phyloP scores from a whole-genome alignment of 2,797 vertebrate species.

The Apogon talboti region DNA sequence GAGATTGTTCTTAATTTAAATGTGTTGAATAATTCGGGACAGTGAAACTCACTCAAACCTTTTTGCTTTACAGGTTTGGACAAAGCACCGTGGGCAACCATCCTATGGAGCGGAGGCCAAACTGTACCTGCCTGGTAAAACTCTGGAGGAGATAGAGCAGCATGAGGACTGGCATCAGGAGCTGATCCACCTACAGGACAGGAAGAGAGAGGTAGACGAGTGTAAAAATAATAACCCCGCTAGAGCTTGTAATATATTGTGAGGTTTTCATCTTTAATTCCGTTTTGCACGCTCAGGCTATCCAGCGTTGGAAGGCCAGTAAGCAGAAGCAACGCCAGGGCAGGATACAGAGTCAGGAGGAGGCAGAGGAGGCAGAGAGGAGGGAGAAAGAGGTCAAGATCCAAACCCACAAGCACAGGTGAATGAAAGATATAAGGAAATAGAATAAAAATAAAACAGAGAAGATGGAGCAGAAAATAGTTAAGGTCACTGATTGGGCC shows the following conservation, averaged over 20 bases:
- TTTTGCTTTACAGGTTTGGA: conserved; percentile 66
- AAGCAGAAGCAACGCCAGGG: conserved; percentile 80
- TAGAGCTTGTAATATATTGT: neutral
- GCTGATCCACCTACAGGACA: conserved; percentile 86
- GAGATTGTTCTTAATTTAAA: neutral
- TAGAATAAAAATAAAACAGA: conserved; percentile 7
- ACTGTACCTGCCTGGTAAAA: conserved; percentile 86
- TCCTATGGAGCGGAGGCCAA: conserved; percentile 85
- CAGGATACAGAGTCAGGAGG: conserved; percentile 80
- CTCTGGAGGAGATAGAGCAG: conserved; percentile 84
- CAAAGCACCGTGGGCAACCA: conserved; percentile 84
- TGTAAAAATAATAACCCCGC: neutral
- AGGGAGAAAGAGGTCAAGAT: conserved; percentile 60
- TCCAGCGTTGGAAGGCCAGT: conserved; percentile 88
- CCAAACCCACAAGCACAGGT: conserved; percentile 78
- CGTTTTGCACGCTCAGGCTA: conserved; percentile 80
- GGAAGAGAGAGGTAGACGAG: conserved; percentile 89
- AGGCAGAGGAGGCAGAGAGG: conserved; percentile 66
- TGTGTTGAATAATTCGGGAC: neutral
- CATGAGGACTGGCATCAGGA: conserved; percentile 91
- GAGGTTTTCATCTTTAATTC: neutral
- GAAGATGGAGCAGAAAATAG: neutral
- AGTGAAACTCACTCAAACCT: conserved; percentile 3
- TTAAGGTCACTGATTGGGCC: neutral
- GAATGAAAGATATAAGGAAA: conserved; percentile 25